These are phyloP conservation scores for Anastrepha ludens DNA, from an alignment of 1,140 invertebrate species.

Conservation along the genomic window DNA sequence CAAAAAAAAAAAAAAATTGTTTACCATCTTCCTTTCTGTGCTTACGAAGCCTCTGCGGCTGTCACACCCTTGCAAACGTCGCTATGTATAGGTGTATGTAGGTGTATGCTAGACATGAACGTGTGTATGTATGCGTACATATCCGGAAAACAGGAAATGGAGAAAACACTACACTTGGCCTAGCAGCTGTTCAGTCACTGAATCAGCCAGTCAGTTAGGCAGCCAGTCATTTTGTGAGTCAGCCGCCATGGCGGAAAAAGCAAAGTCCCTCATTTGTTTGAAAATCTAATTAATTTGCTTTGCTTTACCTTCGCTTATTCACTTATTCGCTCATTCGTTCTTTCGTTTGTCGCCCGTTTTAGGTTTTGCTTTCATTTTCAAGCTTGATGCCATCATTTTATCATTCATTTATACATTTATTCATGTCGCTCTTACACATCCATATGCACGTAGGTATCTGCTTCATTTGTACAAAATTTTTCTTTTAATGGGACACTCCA, in stretches of 20 bases:
- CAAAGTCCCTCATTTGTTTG: slow-evolving; percentile 36
- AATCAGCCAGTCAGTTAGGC: not conserved
- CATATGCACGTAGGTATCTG: too few species aligned
- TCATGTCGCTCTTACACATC: not conserved
- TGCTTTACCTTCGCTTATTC: slow-evolving; percentile 35
- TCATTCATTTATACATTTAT: not conserved
- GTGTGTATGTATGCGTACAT: not conserved
- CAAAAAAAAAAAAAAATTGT: not conserved
- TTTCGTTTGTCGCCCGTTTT: not conserved
- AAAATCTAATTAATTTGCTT: slow-evolving; percentile 53
- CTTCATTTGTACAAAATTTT: not conserved
- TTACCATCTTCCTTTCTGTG: not conserved
- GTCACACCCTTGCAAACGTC: not conserved
- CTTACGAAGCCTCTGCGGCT: too few species aligned
- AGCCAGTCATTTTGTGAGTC: not conserved
- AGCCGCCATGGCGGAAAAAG: not conserved
- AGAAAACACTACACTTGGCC: not conserved
- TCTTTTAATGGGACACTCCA: not conserved
- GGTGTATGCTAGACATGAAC: too few species aligned
- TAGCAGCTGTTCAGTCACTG: slow-evolving; percentile 29
- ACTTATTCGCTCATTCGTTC: not conserved
- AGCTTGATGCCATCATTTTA: not conserved
- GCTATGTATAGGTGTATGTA: not conserved
- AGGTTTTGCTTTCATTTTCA: not conserved
- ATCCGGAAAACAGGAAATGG: not conserved